Base-by-base conservation (phyloP, 2,113 vertebrate species). In the Garra rufa region DNA sequence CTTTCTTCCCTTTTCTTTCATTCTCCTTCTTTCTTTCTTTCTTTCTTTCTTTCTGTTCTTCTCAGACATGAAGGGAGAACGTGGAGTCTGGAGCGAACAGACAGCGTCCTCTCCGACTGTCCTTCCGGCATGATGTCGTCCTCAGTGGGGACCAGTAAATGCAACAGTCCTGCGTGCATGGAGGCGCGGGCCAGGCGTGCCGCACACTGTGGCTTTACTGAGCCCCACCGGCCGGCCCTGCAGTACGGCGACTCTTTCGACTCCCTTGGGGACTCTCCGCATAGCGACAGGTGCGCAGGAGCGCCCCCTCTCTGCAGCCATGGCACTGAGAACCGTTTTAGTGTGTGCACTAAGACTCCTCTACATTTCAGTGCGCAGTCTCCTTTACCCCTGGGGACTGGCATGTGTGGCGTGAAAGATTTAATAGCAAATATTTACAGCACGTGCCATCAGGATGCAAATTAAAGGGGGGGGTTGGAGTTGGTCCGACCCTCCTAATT, bases 101-200 rank as follows among this genome's bases (percentile, higher is more conserved):
- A 98, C 91, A 98, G 98, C 59, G 91, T 97, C 92, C 97, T 97
- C 88, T 99, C 98, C 0, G 97, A 99, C 90, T 97, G 97, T 76
- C 97, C 97, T 88, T 96, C 96, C 0, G 97, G 97, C 88, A 96
- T 98, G 90, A 95, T 98, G 94, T 95, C 97, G 88, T 99, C 98
- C 63, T 99, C 98, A 0, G 97, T 99, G 91, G 98, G 97, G 91
- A 99, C 97, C 94, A 99, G 98, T 92, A 99, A 99, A 92, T 99
- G 98, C 95, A 99, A 97, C 95, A 99, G 98, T 90, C 98, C 98
- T 2, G 96, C 96, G 0, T 98, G 97, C 8, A 95, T 97, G 92
- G 97, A 98, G 91, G 97, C 97, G 0, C 94, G 97, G 86, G 96
- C 97, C 6, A 95, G 96, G 78, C 96, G 96, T 0, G 97, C 96